Evolutionary conservation across 2,113 vertebrate species (phyloP), one percentile per base, ranked within the genome.

Genomic region (Triplophysa siluroides): DNA sequence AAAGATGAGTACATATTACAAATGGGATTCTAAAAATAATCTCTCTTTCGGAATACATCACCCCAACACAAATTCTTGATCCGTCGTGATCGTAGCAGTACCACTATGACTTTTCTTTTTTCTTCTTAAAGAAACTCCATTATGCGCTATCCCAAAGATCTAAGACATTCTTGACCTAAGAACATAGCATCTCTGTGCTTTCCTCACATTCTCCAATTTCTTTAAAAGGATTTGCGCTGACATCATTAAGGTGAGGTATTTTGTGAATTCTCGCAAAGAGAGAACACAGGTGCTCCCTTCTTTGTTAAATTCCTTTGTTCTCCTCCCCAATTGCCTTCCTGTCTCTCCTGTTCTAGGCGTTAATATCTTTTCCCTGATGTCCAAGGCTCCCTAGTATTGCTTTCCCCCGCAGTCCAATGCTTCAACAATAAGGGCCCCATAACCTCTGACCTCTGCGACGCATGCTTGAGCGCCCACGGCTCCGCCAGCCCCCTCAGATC

Each of bases 361-460:
- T 82, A 84, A 82, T 79, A 82, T 82, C 65, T 82, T 84, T 79
- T 72, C 60, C 61, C 76, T 60, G 79, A 79, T 79, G 60, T 71
- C 71, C 76, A 43, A 68, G 24, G 24, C 66, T 82, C 70, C 54
- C 65, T 63, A 76, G 76, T 79, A 84, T 82, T 76, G 70, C 71
- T 69, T 85, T 52, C 50, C 80, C 72, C 77, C 43, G 77, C 71
- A 76, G 61, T 79, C 56, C 54, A 74, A 79, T 76, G 80, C 77
- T 64, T 54, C 65, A 72, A 76, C 78, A 85, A 85, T 79, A 77
- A 85, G 70, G 83, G 52, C 58, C 67, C 61, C 24, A 50, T 43
- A 77, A 85, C 77, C 80, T 64, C 58, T 62, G 77, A 85, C 83
- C 66, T 54, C 26, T 56, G 16, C 24, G 16, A 66, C 77, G 43